Evolutionary conservation across 2,888 invertebrate genomes (phyloP), one percentile per base, ranked within the genome.

Genomic region (Acanthosoma haemorrhoidale): DNA sequence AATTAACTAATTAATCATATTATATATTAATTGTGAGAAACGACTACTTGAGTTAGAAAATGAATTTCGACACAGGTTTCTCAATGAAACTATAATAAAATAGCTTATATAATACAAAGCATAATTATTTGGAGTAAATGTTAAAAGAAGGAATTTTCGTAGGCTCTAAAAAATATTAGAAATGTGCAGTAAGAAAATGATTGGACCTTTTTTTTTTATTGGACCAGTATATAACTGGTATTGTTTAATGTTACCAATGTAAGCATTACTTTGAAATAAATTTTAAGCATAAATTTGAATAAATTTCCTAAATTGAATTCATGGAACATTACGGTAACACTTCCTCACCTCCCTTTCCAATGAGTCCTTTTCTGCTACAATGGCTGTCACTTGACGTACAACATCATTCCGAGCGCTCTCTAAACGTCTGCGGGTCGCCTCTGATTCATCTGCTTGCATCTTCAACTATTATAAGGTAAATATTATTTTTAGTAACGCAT

Each of bases 381-480:
- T 84, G 75, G 82, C 82, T 13, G 84, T 84, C 76, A 84, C 83
- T 77, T 85, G 85, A 70, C 82, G 81, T 73, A 86, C 82, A 43
- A 84, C 83, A 78, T 85, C 86, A 77, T 84, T 83, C 59, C 85
- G 79, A 8, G 85, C 85, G 72, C 82, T 79, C 77, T 86, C 85
- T 71, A 86, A 79, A 73, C 83, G 81, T 72, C 83, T 80, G 71
- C 85, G 80, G 38, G 82, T 84, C 69, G 80, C 80, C 78, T 85
- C 85, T 41, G 85, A 84, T 75, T 84, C 83, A 71, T 81, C 81
- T 5, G 84, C 83, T 76, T 85, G 84, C 75, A 83, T 79, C 77
- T 84, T 83, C 75, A 86, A 77, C 81, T 84, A 79, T 72, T n/a
- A n/a, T n/a, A n/a, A n/a, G n/a, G n/a, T n/a, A n/a, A n/a, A n/a